These are phyloP conservation scores for Rhagonycha fulva DNA, from an alignment of 2,888 invertebrate species.

Conservation along the genomic window DNA sequence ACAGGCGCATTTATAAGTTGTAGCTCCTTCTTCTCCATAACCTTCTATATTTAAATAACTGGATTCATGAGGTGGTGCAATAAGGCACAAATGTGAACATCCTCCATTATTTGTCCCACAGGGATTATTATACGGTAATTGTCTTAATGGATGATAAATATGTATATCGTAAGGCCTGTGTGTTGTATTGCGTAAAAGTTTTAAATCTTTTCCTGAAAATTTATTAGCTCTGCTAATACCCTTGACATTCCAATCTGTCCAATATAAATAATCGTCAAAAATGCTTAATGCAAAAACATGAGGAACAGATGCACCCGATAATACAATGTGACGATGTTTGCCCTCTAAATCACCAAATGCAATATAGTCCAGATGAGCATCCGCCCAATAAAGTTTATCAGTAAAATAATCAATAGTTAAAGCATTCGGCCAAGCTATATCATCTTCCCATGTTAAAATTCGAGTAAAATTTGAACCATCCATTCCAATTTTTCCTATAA, in stretches of 20 bases:
- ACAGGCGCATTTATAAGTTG: conserved; percentile 85
- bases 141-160: conserved; percentile 86
- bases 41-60: conserved; percentile 78
- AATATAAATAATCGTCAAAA: conserved; percentile 92
- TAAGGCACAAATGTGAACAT: conserved; percentile 93
- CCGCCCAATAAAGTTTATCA: conserved; percentile 95
- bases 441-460: conserved; percentile 89
- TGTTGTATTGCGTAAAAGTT: conserved; percentile 83
- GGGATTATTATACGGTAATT: conserved; percentile 84
- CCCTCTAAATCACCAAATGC: conserved; percentile 95
- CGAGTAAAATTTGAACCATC: conserved; percentile 90
- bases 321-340: conserved; percentile 77
- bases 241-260: conserved; percentile 99
- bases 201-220: conserved; percentile 79
- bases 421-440: conserved; percentile 98
- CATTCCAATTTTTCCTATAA: conserved; percentile 96
- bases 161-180: conserved; percentile 95
- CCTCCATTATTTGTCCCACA: conserved; percentile 93
- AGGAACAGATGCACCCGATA: conserved; percentile 82
- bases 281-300: conserved; percentile 94
- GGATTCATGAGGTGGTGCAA: conserved; percentile 80
- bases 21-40: conserved; percentile 79
- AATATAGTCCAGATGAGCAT: conserved; percentile 97
- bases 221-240: conserved; percentile 91
- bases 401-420: conserved; percentile 96